These are phyloP conservation scores for Ceyx margarethae DNA, from an alignment of 2,113 vertebrate genomes.

Conservation along the genomic window DNA sequence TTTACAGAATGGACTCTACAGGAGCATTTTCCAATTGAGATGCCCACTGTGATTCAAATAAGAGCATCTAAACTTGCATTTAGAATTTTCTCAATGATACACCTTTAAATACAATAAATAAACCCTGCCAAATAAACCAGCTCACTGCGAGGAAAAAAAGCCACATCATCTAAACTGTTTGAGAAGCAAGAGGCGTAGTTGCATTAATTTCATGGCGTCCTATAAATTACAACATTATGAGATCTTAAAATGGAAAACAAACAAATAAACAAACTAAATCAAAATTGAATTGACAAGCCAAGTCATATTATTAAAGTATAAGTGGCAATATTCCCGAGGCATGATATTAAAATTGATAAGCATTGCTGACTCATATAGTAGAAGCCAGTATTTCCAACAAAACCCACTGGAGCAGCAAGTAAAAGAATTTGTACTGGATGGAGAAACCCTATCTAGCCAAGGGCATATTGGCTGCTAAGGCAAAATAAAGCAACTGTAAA, in stretches of 20 bases:
- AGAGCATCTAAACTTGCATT: neutral
- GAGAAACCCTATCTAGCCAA: neutral
- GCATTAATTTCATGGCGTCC: neutral
- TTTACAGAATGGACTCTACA: neutral
- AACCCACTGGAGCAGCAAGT: slow-evolving; percentile 37
- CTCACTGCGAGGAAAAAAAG: neutral
- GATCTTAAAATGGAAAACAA: neutral
- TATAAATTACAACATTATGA: neutral
- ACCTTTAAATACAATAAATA: neutral
- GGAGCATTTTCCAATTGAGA: neutral
- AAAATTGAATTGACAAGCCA: neutral
- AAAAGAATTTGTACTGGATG: slow-evolving; percentile 20
- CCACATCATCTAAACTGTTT: neutral
- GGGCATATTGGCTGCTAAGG: neutral
- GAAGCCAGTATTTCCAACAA: slow-evolving; percentile 16
- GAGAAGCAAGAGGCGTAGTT: neutral
- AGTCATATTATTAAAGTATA: slow-evolving; percentile 36
- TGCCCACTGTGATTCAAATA: slow-evolving; percentile 10
- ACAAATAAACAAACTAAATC: too few relatives aligned
- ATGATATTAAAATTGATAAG: slow-evolving; percentile 39
- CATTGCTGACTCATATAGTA: slow-evolving; percentile 30
- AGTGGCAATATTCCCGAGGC: slow-evolving; percentile 33
- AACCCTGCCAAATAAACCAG: neutral
- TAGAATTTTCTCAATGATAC: neutral
- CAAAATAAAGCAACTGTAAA: neutral